Evolutionary conservation across 1,140 invertebrate species (phyloP).

Genomic region (Galleria mellonella): DNA sequence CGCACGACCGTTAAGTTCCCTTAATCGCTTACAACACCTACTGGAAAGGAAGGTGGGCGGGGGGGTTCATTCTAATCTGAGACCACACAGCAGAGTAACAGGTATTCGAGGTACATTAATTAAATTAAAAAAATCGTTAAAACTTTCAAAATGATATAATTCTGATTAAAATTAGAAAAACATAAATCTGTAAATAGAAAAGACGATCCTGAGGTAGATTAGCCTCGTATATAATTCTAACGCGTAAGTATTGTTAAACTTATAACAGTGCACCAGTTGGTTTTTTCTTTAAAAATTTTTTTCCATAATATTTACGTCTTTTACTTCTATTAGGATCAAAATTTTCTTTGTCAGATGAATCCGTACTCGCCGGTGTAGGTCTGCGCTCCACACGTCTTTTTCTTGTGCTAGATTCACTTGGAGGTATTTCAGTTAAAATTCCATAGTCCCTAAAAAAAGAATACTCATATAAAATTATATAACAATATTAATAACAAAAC

Average conservation of each 20-base stretch:
- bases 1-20: no score
- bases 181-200: not conserved
- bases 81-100: no score
- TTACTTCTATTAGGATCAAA: constrained; percentile 53
- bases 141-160: no score
- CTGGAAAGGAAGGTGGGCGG: no score
- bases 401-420: constrained; percentile 19
- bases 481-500: not conserved
- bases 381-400: constrained; percentile 21
- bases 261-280: no score
- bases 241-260: no score
- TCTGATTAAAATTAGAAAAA: no score
- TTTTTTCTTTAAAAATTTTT: constrained; percentile 19
- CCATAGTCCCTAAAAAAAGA: constrained; percentile 29
- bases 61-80: no score
- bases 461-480: not conserved
- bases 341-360: constrained; percentile 67
- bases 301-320: constrained; percentile 20
- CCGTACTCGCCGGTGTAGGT: constrained; percentile 39
- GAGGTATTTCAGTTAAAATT: constrained; percentile 27
- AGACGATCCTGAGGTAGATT: not conserved
- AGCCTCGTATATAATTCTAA: not conserved
- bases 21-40: no score
- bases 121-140: no score
- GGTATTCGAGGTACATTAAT: no score